Conservation (phyloP, 2,797 vertebrate species). For the Linurgus olivaceus region DNA sequence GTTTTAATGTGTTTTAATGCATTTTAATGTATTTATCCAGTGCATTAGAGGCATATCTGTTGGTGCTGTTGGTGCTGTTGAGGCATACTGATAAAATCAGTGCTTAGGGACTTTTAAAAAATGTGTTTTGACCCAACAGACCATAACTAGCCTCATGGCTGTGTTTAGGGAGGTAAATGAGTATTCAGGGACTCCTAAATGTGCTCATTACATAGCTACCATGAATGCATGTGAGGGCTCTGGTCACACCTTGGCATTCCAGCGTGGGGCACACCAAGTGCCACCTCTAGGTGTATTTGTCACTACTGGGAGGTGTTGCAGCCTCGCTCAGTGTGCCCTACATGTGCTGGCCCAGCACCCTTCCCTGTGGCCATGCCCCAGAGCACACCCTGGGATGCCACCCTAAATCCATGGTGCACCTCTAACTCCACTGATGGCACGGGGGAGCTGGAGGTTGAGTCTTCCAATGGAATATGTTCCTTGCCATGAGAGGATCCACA, state of each 20-base stretch:
- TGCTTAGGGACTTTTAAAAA: background rate
- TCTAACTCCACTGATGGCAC: fast-evolving
- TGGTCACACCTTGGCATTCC: background rate
- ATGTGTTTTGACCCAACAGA: background rate
- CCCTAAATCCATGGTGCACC: fast-evolving
- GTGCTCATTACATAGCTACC: background rate
- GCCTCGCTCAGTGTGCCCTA: fast-evolving
- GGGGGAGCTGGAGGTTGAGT: background rate
- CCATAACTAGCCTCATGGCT: background rate
- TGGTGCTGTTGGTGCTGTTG: background rate
- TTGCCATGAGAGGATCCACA: background rate
- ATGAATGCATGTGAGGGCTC: background rate
- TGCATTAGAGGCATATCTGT: background rate
- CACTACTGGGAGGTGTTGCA: background rate
- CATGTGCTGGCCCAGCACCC: fast-evolving
- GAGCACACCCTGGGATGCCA: background rate
- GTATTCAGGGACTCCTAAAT: conserved; percentile 3
- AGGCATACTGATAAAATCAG: background rate
- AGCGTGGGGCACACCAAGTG: fast-evolving
- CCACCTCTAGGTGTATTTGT: background rate
- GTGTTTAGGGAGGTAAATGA: background rate
- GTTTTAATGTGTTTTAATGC: background rate
- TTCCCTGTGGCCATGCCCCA: background rate
- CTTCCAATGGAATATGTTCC: background rate
- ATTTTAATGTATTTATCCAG: background rate